Conservation (phyloP, 2,797 vertebrate species). For the Chelmon rostratus region DNA sequence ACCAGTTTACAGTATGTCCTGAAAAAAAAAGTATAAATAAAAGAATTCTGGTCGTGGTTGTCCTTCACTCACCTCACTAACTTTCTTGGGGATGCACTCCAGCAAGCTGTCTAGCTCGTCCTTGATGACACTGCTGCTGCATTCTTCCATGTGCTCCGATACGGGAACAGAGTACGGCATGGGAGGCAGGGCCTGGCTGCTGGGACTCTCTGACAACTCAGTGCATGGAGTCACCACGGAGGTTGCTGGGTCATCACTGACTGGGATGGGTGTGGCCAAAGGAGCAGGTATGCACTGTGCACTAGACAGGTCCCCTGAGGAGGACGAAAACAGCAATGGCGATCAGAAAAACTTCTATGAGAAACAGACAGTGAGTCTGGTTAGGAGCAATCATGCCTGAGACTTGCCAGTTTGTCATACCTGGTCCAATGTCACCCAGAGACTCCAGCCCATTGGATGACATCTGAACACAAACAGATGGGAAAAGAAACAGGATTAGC, state of each 20-base stretch:
- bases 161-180: slow-evolving; percentile 89
- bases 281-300: slow-evolving; percentile 90
- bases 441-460: slow-evolving; percentile 92
- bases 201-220: slow-evolving; percentile 86
- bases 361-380: background rate
- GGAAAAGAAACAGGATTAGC: background rate
- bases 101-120: slow-evolving; percentile 92
- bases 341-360: background rate
- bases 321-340: background rate
- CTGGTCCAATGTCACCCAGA: slow-evolving; percentile 94
- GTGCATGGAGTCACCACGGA: slow-evolving; percentile 81
- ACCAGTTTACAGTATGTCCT: background rate
- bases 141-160: slow-evolving; percentile 93
- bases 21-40: background rate
- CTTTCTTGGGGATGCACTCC: slow-evolving; percentile 89
- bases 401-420: slow-evolving; percentile 73
- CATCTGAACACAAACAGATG: slow-evolving; percentile 77
- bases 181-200: slow-evolving; percentile 80
- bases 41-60: background rate
- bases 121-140: slow-evolving; percentile 90
- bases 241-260: slow-evolving; percentile 87
- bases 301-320: slow-evolving; percentile 82
- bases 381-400: background rate
- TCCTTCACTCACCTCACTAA: slow-evolving; percentile 81
- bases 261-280: slow-evolving; percentile 87